A percentile compares a stretch with the other conserved stretches of the same genome.
phyloP scores from a whole-genome alignment of 2,113 vertebrate species.

The Sphaerodactylus townsendi region DNA sequence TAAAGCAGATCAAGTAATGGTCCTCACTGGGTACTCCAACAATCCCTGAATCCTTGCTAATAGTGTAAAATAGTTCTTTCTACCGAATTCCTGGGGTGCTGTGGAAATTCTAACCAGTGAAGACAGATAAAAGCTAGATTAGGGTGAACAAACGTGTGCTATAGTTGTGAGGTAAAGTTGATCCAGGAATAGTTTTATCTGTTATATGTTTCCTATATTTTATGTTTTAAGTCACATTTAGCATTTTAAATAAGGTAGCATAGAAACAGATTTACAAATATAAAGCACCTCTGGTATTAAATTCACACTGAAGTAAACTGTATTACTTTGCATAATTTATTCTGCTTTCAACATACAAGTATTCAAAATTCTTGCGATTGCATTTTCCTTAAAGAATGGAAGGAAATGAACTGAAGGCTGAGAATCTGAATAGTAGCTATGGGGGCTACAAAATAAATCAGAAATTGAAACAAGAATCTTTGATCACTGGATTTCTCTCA shows the following conservation, averaged over 20 bases:
- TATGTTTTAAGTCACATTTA: too few relatives aligned
- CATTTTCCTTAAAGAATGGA: too few relatives aligned
- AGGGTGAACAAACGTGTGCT: too few relatives aligned
- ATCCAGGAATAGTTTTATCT: too few relatives aligned
- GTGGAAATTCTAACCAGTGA: too few relatives aligned
- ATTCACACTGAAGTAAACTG: background rate
- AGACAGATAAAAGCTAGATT: too few relatives aligned
- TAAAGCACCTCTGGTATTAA: background rate
- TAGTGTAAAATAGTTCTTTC: background rate
- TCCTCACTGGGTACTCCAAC: background rate
- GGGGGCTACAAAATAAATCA: background rate
- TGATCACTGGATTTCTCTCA: background rate
- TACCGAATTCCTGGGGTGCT: too few relatives aligned
- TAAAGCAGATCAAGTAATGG: background rate
- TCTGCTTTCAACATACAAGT: background rate
- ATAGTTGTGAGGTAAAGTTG: too few relatives aligned
- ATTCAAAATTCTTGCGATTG: background rate
- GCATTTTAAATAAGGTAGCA: too few relatives aligned
- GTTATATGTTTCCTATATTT: too few relatives aligned
- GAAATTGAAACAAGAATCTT: background rate
- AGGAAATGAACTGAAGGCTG: background rate
- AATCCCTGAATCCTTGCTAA: background rate
- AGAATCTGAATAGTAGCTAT: background rate
- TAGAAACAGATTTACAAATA: background rate
- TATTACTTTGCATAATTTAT: background rate